Percentiles rank a stretch among this genome's conserved stretches.
Conservation (phyloP, 2,888 invertebrate species). For the Seira musarum region DNA sequence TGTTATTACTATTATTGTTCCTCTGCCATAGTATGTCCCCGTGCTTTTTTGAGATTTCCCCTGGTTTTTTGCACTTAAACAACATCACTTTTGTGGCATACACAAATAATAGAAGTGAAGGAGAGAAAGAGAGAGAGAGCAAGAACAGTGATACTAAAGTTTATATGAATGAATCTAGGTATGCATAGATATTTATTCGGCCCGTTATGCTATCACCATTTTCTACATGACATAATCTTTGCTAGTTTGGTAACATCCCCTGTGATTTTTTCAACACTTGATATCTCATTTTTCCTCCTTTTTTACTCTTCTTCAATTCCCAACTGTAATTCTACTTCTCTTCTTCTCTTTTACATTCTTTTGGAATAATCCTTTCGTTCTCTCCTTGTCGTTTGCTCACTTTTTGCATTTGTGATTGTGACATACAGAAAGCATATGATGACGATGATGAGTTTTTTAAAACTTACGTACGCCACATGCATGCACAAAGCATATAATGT, state of each 20-base stretch:
- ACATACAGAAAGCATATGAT: neutral
- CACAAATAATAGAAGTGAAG: neutral
- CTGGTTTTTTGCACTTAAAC: constrained; percentile 48
- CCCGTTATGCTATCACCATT: constrained; percentile 52
- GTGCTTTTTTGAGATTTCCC: constrained; percentile 52
- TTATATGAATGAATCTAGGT: neutral
- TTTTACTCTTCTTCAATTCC: constrained; percentile 56
- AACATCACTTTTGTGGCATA: constrained; percentile 13
- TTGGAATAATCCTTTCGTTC: neutral
- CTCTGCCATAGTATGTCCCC: neutral
- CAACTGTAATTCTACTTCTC: constrained; percentile 57
- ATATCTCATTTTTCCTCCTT: constrained; percentile 58
- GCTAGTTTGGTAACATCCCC: constrained; percentile 55
- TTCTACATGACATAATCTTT: constrained; percentile 61
- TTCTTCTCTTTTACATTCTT: neutral
- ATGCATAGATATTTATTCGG: neutral
- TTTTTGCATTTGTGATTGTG: neutral
- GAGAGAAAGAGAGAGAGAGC: neutral
- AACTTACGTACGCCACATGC: constrained; percentile 13
- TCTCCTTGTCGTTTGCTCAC: constrained; percentile 1
- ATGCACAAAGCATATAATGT: constrained; percentile 35
- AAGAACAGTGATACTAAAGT: no score
- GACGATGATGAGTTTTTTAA: constrained; percentile 2
- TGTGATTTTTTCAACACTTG: constrained; percentile 61
- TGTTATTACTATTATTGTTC: constrained; percentile 50